Base-by-base conservation (phyloP, 2,113 vertebrate species). In the Strigops habroptila region DNA sequence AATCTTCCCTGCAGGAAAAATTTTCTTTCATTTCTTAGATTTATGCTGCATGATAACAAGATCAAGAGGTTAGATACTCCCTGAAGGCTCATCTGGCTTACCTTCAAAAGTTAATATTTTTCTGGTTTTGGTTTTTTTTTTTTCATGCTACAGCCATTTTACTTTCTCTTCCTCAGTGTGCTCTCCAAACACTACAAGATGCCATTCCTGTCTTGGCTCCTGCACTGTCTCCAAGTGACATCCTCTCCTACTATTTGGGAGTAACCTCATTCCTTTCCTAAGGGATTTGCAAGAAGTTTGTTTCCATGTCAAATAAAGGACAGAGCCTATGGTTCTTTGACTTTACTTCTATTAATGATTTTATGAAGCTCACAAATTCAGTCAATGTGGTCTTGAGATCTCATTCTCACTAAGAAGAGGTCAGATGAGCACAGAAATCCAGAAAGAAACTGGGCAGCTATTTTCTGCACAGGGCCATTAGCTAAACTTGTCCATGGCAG, bases 11-110 rank as follows among this genome's bases (percentile, higher is more conserved):
- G 18, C 65, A 86, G 86, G 65, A 90, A 68, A 85, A 52, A 18
- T 3, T 18, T 39, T 60, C 51, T 90, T 93, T 93, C 8, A 49
- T 93, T 96, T 80, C 76, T 82, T 83, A 7, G 68, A 95, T 78
- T 90, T 86, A 60, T 57, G 44, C 31, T 81, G 55, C 43, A 68
- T 11, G 35, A 52, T 93, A 96, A 90, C 43, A 94, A 88, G 85
- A 94, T 94, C 82, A 97, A 82, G 79, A 96, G 80, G 80, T 90
- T 90, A 93, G 79, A 74, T 88, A 12, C 39, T 90, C 48, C 82
- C 90, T 88, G 60, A 17, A 96, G 76, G 60, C 69, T 92, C 69
- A 83, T 70, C 80, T 94, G 90, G 85, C 48, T 93, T 86, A 91
- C 35, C 51, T 95, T 93, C 90, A 88, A 81, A 91, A 93, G 53